phyloP scores from a whole-genome alignment of 1,140 invertebrate species.

The Piezodorus guildinii region DNA sequence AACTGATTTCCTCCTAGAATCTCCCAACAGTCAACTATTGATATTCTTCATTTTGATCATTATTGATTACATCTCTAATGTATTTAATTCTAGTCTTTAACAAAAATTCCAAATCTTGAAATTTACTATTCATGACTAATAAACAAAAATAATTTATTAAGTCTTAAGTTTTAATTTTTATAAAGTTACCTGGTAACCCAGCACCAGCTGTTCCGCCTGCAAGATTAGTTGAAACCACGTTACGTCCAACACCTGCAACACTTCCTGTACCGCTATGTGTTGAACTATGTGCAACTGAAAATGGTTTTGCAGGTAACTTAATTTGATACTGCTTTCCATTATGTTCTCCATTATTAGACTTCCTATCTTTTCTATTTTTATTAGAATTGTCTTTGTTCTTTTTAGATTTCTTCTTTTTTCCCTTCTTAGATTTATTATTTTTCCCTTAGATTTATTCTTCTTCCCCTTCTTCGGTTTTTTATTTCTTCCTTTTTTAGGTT shows the following conservation, averaged over 20 bases:
- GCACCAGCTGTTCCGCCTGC: not conserved
- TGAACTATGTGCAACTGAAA: slow-evolving; percentile 1
- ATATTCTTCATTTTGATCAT: too few species aligned
- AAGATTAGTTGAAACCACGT: not conserved
- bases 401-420: not conserved
- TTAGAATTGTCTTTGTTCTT: not conserved
- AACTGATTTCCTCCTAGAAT: too few species aligned
- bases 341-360: not conserved
- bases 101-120: too few species aligned
- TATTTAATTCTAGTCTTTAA: too few species aligned
- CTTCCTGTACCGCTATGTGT: not conserved
- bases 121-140: too few species aligned
- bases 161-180: too few species aligned
- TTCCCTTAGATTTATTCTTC: not conserved
- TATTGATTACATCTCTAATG: too few species aligned
- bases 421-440: not conserved
- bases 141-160: too few species aligned
- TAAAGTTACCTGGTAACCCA: not conserved
- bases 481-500: not conserved
- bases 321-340: not conserved
- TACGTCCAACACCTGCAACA: not conserved
- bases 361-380: not conserved
- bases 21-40: too few species aligned
- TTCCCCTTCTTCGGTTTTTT: not conserved
- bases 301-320: not conserved